Evolutionary conservation across 2,113 vertebrate genomes (phyloP), one percentile per base, ranked within the genome.

Genomic region (Suricata suricatta): DNA sequence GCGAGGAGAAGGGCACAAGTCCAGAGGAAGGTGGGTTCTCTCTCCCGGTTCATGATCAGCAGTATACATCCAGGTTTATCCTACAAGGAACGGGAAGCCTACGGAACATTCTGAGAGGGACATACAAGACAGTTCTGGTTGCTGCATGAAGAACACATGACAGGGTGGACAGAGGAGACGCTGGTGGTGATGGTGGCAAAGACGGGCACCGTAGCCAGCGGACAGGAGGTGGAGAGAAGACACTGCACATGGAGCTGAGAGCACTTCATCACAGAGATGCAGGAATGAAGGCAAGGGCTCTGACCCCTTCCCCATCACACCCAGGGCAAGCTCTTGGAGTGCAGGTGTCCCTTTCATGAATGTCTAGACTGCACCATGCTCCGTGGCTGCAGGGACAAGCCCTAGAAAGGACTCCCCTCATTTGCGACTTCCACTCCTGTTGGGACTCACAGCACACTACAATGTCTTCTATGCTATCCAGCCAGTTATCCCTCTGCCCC

Each of bases 381-480:
- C 9, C 0, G 0, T 4, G 8, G 19, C 47, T 1, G 1, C 3
- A 41, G 10, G 5, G 2, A 31, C 1, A 5, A 12, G 41, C 13
- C n/a, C 12, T 3, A 50, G 14, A n/a, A 19, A 23, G 35, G 7
- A 31, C 41, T 23, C 31, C 25, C 68, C 29, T 1, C 21, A 5
- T 15, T 38, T 8, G 2, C 0, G 19, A 14, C 8, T 38, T 54
- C 54, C 10, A 1, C 50, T 72, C 7, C 68, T 29, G 2, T 3
- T 15, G 11, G 41, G 54, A 44, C 16, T 66, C 23, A 10, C 7
- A 27, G 50, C 35, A 33, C 0, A 64, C 21, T 17, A 16, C 31
- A 5, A 0, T 11, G 25, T 3, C 17, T 7, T 14, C 41, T 60
- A 15, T 38, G 1, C 66, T 77, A 17, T 66, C 68, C 66, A n/a